A percentile compares a stretch with the other conserved stretches of the same genome.
These are phyloP conservation scores for Drosophila mettleri DNA, from an alignment of 2,888 invertebrate genomes.

Conservation along the genomic window DNA sequence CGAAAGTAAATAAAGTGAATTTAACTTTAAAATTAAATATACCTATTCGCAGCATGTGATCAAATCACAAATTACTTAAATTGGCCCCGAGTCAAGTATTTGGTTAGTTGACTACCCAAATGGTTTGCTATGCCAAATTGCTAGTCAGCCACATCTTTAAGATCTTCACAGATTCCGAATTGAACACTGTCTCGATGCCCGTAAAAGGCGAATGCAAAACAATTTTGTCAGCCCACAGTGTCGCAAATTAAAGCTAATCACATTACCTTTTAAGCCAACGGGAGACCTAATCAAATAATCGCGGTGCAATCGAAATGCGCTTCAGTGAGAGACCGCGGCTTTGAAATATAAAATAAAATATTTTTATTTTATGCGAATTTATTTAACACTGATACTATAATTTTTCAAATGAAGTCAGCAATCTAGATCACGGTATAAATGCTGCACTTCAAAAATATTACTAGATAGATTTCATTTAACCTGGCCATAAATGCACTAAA, in stretches of 20 bases:
- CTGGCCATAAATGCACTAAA: constrained; percentile 6
- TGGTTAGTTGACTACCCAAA: constrained; percentile 31
- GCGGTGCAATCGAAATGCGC: constrained; percentile 12
- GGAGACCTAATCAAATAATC: constrained; percentile 21
- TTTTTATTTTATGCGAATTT: too few relatives aligned
- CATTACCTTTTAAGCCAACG: constrained; percentile 42
- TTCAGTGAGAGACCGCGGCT: constrained; percentile 8
- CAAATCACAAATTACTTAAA: constrained; percentile 41
- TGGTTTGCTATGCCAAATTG: constrained; percentile 35
- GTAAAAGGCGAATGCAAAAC: constrained; percentile 43
- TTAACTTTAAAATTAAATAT: constrained; percentile 35
- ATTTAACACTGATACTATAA: too few relatives aligned
- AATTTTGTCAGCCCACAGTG: constrained; percentile 45
- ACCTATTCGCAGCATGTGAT: constrained; percentile 41
- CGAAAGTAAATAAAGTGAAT: constrained; percentile 26
- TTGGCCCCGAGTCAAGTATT: constrained; percentile 24
- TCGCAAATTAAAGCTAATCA: constrained; percentile 53
- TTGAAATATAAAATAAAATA: neutral
- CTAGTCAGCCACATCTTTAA: constrained; percentile 14
- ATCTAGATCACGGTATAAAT: constrained; percentile 14
- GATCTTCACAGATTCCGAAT: constrained; percentile 27
- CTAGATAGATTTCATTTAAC: constrained; percentile 9
- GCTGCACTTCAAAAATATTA: constrained; percentile 14
- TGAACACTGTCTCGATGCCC: constrained; percentile 36
- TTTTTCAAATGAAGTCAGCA: constrained; percentile 1